phyloP scores from a whole-genome alignment of 1,140 invertebrate species.

The Psilanteris sp. region DNA sequence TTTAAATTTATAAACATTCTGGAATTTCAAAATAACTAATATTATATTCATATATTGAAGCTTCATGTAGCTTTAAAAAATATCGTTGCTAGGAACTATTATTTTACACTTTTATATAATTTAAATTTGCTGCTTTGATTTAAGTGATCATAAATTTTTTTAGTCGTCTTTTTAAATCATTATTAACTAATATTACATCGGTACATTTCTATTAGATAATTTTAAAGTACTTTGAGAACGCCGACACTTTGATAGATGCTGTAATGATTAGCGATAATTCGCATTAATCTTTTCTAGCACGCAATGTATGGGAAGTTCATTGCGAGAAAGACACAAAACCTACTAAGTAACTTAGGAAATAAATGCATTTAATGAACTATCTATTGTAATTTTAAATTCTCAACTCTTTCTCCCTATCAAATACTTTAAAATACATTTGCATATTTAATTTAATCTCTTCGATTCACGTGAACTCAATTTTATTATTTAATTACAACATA shows the following conservation, averaged over 20 bases:
- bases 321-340: conserved; percentile 10
- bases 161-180: conserved; percentile 1
- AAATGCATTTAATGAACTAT: conserved; percentile 18
- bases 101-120: conserved; percentile 2
- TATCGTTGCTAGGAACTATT: background rate
- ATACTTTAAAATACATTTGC: conserved; percentile 34
- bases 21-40: no score
- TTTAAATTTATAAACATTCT: no score
- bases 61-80: background rate
- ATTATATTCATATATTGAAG: background rate
- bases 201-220: conserved; percentile 33
- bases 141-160: conserved; percentile 17
- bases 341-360: conserved; percentile 26
- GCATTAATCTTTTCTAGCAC: conserved; percentile 33
- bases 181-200: conserved; percentile 29
- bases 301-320: conserved; percentile 21
- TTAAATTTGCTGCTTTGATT: background rate
- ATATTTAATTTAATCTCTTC: conserved; percentile 13
- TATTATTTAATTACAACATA: conserved; percentile 26
- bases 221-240: conserved; percentile 25
- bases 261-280: conserved; percentile 36
- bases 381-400: conserved; percentile 14
- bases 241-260: conserved; percentile 24
- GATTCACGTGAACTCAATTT: conserved; percentile 8
- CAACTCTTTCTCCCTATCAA: conserved; percentile 4